Evolutionary conservation across 1,140 invertebrate species (phyloP), one percentile per base, ranked within the genome.

Genomic region (Diuraphis noxia): DNA sequence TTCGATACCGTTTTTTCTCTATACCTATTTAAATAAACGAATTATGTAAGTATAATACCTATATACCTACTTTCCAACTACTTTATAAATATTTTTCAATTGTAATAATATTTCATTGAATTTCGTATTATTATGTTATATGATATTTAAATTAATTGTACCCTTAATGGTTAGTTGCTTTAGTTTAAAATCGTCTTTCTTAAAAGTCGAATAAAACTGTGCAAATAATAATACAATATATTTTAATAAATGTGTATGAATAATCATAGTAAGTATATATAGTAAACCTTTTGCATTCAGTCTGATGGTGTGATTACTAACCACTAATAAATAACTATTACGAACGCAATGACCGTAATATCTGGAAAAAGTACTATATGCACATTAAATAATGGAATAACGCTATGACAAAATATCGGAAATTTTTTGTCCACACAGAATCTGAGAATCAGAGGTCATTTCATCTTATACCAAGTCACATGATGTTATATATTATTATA

Each of bases 1-100:
- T 52, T 36, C 43, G 25, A 36, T 49, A 36, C 36, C 43, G 34
- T 36, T 49, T 38, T 41, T 49, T 46, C 19, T 9, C 21, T 49
- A 49, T n/a, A 40, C 46, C 19, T 81, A 38, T 7, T 23, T 9
- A 81, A 38, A 7, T 81, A 9, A 43, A n/a, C n/a, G 19, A 9
- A n/a, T 85, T 85, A 85, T 25, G 19, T n/a, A 34, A 5, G 30
- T 43, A n/a, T 85, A 46, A n/a, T 34, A 19, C n/a, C 9, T 30
- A 52, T 36, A 43, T 13, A 36, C 9, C 8, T 49, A 85, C 84
- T 85, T 85, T 49, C 84, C 49, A 85, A 85, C 8, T 46, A 46
- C 43, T n/a, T 46, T 46, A 34, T 85, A 34, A 85, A 49, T 85
- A 46, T 34, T 85, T 85, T 85, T 85, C n/a, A 46, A 85, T 36